These are phyloP conservation scores for Bombus breviceps DNA, from an alignment of 1,140 invertebrate genomes.

Conservation along the genomic window DNA sequence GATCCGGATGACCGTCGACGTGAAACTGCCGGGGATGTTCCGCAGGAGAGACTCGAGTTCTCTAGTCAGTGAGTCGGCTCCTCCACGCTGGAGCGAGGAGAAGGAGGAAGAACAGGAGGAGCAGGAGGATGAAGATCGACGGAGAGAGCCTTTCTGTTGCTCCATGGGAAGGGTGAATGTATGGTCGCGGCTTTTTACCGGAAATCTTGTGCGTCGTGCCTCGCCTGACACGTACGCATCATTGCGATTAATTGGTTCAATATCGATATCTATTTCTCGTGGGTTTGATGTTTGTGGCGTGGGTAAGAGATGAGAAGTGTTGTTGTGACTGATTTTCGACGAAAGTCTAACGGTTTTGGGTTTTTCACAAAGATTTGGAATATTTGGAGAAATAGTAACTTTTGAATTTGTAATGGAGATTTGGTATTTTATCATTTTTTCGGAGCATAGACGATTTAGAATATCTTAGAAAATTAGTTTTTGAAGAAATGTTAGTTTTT, in stretches of 20 bases:
- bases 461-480: too few species aligned
- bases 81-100: conserved; percentile 59
- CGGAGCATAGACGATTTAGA: too few species aligned
- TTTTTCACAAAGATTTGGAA: neutral
- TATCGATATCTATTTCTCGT: neutral
- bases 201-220: neutral
- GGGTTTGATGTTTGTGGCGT: neutral
- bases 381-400: neutral
- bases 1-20: conserved; percentile 70
- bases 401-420: neutral
- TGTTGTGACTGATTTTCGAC: neutral
- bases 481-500: too few species aligned
- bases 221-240: neutral
- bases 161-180: conserved; percentile 36
- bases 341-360: neutral
- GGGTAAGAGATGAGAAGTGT: neutral
- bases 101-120: conserved; percentile 54
- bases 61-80: conserved; percentile 64
- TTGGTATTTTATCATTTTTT: neutral
- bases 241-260: conserved; percentile 11
- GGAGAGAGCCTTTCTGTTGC: conserved; percentile 34
- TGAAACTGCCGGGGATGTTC: conserved; percentile 70
- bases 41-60: conserved; percentile 64
- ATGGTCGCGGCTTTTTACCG: conserved; percentile 6
- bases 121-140: conserved; percentile 56